phyloP scores from a whole-genome alignment of 1,140 invertebrate species.

The Macrosteles quadrilineatus region DNA sequence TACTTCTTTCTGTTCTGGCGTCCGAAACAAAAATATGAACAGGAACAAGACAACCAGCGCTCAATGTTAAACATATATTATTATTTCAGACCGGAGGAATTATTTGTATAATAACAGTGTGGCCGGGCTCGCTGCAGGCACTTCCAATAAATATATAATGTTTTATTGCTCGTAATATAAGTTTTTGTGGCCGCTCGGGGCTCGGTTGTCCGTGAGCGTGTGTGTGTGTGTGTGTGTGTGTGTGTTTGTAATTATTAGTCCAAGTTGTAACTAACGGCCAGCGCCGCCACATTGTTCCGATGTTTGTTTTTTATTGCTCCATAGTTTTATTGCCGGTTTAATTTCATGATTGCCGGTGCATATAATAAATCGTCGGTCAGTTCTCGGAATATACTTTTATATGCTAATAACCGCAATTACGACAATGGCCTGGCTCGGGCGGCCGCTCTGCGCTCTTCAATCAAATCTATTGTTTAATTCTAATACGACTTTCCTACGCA shows the following conservation, averaged over 20 bases:
- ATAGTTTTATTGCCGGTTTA: constrained; percentile 23
- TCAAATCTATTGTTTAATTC: not conserved
- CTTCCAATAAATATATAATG: constrained; percentile 12
- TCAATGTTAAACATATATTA: no score
- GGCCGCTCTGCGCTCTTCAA: not conserved
- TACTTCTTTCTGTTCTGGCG: no score
- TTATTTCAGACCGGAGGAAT: no score
- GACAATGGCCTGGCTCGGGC: not conserved
- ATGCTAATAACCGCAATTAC: constrained; percentile 7
- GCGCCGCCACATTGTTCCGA: not conserved
- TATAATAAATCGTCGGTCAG: constrained; percentile 16
- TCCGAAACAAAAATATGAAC: no score
- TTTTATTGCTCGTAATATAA: constrained; percentile 4
- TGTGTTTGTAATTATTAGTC: constrained; percentile 14
- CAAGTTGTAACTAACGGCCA: not conserved
- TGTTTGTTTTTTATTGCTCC: constrained; percentile 7
- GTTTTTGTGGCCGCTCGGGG: not conserved
- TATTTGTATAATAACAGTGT: constrained; percentile 12
- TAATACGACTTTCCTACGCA: no score
- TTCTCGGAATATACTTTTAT: constrained; percentile 13
- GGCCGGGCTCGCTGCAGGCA: not conserved
- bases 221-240: not conserved
- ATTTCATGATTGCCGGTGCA: constrained; percentile 24
- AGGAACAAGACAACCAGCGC: no score
- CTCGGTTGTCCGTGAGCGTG: no score